phyloP scores from a whole-genome alignment of 2,113 vertebrate genomes.

The Albula goreensis region DNA sequence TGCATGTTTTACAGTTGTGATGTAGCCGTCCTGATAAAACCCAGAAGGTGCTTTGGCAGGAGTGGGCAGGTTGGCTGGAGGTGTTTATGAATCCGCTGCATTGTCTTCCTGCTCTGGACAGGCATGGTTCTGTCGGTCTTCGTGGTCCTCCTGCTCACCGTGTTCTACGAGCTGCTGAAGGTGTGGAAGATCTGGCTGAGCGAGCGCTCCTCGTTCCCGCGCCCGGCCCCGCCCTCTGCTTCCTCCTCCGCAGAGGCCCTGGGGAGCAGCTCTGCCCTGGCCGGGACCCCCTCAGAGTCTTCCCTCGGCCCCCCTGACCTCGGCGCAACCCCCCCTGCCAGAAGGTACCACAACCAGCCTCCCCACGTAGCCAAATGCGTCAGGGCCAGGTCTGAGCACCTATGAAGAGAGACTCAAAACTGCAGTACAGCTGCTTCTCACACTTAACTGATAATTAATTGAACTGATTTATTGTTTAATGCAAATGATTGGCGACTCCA shows the following conservation, averaged over 20 bases:
- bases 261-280: constrained; percentile 47
- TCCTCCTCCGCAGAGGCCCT: constrained; percentile 46
- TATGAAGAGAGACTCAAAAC: too few relatives aligned
- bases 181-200: constrained; percentile 77
- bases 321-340: background rate
- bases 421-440: too few relatives aligned
- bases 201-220: constrained; percentile 28
- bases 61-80: too few relatives aligned
- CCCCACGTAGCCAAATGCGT: too few relatives aligned
- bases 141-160: constrained; percentile 79
- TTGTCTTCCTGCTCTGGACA: constrained; percentile 43
- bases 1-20: too few relatives aligned
- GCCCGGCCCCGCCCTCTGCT: constrained; percentile 24
- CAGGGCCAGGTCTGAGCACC: too few relatives aligned
- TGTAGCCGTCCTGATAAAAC: too few relatives aligned
- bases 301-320: constrained; percentile 49
- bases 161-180: constrained; percentile 86
- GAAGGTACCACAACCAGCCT: constrained; percentile 47
- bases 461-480: too few relatives aligned
- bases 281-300: constrained; percentile 49
- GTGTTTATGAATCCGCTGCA: too few relatives aligned
- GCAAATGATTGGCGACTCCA: too few relatives aligned
- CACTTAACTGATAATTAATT: too few relatives aligned
- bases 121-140: constrained; percentile 84
- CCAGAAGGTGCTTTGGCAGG: too few relatives aligned